Percentiles rank a stretch among this genome's conserved stretches.
Evolutionary conservation across 2,113 vertebrate species (phyloP).

Genomic region (Thermophis baileyi): DNA sequence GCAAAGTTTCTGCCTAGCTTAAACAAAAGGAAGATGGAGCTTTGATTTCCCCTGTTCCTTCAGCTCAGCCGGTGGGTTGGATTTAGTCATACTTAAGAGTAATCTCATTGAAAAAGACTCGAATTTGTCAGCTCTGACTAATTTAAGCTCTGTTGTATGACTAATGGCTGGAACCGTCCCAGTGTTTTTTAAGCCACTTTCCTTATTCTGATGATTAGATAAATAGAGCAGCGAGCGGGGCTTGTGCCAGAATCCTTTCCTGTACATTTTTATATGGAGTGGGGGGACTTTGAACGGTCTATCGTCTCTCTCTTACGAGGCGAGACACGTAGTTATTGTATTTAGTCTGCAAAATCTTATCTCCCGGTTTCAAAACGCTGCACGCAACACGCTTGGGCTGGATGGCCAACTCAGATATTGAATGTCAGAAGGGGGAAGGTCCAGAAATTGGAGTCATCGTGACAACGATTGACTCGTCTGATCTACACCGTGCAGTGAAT

Average conservation of each 20-base stretch:
- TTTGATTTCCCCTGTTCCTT: neutral
- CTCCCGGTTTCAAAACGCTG: neutral
- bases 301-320: neutral
- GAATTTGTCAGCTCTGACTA: neutral
- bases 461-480: neutral
- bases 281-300: slow-evolving; percentile 21
- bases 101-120: neutral
- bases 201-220: neutral
- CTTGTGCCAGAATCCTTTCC: neutral
- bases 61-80: neutral
- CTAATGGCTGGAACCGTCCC: neutral
- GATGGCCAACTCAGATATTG: neutral
- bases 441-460: neutral
- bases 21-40: neutral
- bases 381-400: neutral
- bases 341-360: neutral
- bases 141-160: neutral
- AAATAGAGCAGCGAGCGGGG: neutral
- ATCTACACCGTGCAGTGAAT: neutral
- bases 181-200: neutral
- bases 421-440: neutral
- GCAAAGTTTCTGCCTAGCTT: neutral
- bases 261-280: neutral
- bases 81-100: neutral
- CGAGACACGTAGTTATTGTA: neutral